A percentile compares a stretch with the other conserved stretches of the same genome.
Evolutionary conservation across 2,113 vertebrate genomes (phyloP).

Genomic region (Pao palembangensis): DNA sequence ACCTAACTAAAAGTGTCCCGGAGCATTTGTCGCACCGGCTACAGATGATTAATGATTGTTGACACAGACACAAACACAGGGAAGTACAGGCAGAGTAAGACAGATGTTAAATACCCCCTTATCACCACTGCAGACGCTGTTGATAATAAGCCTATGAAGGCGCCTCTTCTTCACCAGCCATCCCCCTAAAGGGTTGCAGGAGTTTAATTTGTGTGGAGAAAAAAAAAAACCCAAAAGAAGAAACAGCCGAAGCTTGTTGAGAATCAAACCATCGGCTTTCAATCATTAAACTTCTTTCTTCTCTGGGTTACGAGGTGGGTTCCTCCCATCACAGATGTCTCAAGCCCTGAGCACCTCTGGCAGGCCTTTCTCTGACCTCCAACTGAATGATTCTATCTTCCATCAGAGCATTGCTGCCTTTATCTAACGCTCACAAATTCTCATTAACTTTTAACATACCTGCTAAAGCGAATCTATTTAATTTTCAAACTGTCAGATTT

Average conservation of each 20-base stretch:
- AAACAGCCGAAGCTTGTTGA: no score
- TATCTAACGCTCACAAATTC: slow-evolving; percentile 33
- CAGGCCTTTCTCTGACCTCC: slow-evolving; percentile 33
- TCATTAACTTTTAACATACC: slow-evolving; percentile 52
- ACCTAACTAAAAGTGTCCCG: slow-evolving; percentile 44
- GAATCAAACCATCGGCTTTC: no score
- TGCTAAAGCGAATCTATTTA: slow-evolving; percentile 58
- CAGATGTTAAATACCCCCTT: slow-evolving; percentile 58
- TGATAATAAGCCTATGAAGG: slow-evolving; percentile 65
- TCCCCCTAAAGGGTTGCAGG: slow-evolving; percentile 40
- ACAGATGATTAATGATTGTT: slow-evolving; percentile 59
- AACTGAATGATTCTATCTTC: slow-evolving; percentile 47
- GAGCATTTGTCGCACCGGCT: slow-evolving; percentile 36
- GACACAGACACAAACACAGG: slow-evolving; percentile 59
- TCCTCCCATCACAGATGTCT: slow-evolving; percentile 25
- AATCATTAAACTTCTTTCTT: neutral
- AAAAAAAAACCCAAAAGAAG: neutral
- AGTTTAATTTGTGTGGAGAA: slow-evolving; percentile 26
- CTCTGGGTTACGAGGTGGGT: slow-evolving; percentile 13
- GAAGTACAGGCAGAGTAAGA: slow-evolving; percentile 57
- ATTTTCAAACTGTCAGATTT: slow-evolving; percentile 53
- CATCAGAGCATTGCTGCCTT: slow-evolving; percentile 35
- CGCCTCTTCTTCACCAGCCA: slow-evolving; percentile 43
- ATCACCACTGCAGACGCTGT: slow-evolving; percentile 53
- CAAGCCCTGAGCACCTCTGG: slow-evolving; percentile 15